Conservation (phyloP, 2,888 invertebrate species). For the Drosophila subquinaria region DNA sequence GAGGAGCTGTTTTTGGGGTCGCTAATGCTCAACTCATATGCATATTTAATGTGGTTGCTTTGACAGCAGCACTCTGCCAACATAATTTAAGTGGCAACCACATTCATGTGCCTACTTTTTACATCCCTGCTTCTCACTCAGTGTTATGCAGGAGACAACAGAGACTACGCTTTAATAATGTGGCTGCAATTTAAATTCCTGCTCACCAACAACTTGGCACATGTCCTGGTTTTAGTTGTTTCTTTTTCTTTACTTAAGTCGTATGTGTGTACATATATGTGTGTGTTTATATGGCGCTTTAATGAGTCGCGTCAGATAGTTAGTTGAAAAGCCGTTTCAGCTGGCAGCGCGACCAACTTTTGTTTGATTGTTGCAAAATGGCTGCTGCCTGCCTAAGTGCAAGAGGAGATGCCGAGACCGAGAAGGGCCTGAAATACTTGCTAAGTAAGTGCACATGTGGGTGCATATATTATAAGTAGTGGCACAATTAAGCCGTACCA, state of each 20-base stretch:
- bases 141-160: background rate
- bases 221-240: constrained; percentile 14
- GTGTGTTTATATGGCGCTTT: constrained; percentile 19
- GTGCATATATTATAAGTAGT: background rate
- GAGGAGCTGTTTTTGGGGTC: constrained; percentile 12
- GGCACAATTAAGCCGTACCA: constrained; percentile 12
- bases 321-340: constrained; percentile 12
- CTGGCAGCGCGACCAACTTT: constrained; percentile 25
- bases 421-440: background rate
- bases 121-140: background rate
- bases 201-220: constrained; percentile 26
- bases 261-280: constrained; percentile 3
- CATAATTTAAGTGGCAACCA: constrained; percentile 63
- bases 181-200: constrained; percentile 59
- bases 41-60: constrained; percentile 53
- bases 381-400: constrained; percentile 15
- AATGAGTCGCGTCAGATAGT: constrained; percentile 44
- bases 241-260: background rate
- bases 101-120: constrained; percentile 1
- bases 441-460: background rate
- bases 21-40: constrained; percentile 25
- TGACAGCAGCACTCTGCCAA: constrained; percentile 59
- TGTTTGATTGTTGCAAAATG: constrained; percentile 50
- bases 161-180: constrained; percentile 57
- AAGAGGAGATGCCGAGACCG: background rate